Evolutionary conservation across 2,797 vertebrate genomes (phyloP), one percentile per base, ranked within the genome.

Genomic region (Poecilia gillii): DNA sequence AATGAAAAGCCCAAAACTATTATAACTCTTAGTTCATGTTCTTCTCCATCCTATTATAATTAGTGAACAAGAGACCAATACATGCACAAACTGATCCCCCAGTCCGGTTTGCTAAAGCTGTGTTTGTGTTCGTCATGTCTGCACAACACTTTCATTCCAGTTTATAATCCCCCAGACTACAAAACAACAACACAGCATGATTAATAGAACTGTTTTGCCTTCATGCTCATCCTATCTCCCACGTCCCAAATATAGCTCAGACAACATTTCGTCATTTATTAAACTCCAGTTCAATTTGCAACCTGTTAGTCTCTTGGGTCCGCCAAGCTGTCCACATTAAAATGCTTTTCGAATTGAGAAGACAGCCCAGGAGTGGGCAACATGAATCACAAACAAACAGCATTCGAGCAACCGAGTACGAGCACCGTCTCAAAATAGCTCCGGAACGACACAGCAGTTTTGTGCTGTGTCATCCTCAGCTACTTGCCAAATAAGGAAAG

Each of bases 391-490:
- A 71, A n/a, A 39, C 9, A 72, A 72, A 62, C 36, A 59, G 46
- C 23, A 78, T 46, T 76, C 8, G 5, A 73, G 75, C 23, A 87
- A 77, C 74, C 59, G 79, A 87, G 73, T 59, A 76, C 76, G 81
- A 80, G 79, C 73, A 59, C 45, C 13, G 59, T 84, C 86, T 81
- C 87, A 84, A 91, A 92, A 92, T 91, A 92, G 90, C 81, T 53
- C 0, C 1, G 43, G 77, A 45, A 39, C 71, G 81, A 84, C 77
- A 68, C 14, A 36, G 73, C 1, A 2, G 76, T 77, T 66, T 88
- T 87, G 53, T 77, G 89, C 90, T 81, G 81, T 83, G 89, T 94
- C 94, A 91, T 87, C 81, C 66, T 85, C 73, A 57, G 57, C 55
- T 68, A 16, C 68, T 80, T 64, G 79, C 89, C 90, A 89, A 87